A percentile compares a stretch with the other conserved stretches of the same genome.
Evolutionary conservation across 1,140 invertebrate species (phyloP).

Genomic region (Papilio polyxenes): DNA sequence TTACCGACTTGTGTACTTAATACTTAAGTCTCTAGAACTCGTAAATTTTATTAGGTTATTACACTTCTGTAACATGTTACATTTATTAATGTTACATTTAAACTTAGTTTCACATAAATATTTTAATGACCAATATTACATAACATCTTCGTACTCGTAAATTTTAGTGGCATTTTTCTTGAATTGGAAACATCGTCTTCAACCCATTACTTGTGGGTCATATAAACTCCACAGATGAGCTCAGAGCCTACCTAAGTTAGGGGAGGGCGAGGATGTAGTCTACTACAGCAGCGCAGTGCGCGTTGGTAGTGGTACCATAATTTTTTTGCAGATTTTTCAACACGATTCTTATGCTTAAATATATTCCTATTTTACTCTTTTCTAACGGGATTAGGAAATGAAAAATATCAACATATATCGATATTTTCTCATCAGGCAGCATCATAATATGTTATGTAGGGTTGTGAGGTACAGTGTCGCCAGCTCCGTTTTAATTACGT

Average conservation of each 20-base stretch:
- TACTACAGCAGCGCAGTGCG: too few species aligned
- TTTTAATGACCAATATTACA: neutral
- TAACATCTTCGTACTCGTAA: neutral
- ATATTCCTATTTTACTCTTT: too few species aligned
- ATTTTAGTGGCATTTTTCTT: too few species aligned
- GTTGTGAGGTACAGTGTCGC: neutral
- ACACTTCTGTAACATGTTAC: neutral
- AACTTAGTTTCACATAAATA: neutral
- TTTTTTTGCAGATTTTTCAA: too few species aligned
- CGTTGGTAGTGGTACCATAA: too few species aligned
- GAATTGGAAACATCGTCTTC: too few species aligned
- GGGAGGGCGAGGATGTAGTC: too few species aligned
- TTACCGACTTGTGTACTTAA: neutral
- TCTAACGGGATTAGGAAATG: neutral
- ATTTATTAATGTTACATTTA: neutral
- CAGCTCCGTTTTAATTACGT: constrained; percentile 55
- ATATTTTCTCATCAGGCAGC: neutral
- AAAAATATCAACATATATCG: neutral
- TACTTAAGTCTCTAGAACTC: neutral
- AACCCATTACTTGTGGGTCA: too few species aligned
- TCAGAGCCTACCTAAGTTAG: too few species aligned
- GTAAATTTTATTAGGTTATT: neutral
- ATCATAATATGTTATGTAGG: neutral
- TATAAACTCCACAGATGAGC: too few species aligned
- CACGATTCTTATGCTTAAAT: too few species aligned